Conservation (phyloP, 2,113 vertebrate genomes). For the Varanus salvator region DNA sequence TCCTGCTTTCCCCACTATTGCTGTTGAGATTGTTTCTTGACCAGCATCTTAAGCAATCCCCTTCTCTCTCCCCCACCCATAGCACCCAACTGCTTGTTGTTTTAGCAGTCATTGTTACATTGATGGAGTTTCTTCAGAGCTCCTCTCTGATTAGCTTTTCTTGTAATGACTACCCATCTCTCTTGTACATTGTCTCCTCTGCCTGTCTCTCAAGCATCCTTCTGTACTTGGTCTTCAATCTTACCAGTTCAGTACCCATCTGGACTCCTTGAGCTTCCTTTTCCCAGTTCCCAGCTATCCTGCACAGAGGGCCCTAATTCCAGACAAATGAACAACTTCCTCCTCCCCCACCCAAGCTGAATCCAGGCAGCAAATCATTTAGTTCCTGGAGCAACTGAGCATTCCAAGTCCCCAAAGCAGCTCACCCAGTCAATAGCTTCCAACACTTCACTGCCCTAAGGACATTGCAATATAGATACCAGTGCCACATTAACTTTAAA, state of each 20-base stretch:
- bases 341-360: too few relatives aligned
- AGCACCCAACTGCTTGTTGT: not conserved
- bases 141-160: not conserved
- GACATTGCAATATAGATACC: not conserved
- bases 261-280: not conserved
- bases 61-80: not conserved
- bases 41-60: not conserved
- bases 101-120: too few relatives aligned
- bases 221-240: not conserved
- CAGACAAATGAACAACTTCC: not conserved
- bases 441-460: too few relatives aligned
- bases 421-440: not conserved
- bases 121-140: too few relatives aligned
- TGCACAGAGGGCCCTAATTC: too few relatives aligned
- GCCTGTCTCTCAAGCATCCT: not conserved
- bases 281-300: not conserved
- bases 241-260: not conserved
- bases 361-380: too few relatives aligned
- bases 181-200: too few relatives aligned
- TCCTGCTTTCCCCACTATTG: not conserved
- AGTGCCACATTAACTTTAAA: not conserved
- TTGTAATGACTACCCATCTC: not conserved
- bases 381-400: not conserved
- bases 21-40: not conserved
- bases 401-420: not conserved